Evolutionary conservation across 2,888 invertebrate species (phyloP).

Genomic region (Zeuzera pyrina): DNA sequence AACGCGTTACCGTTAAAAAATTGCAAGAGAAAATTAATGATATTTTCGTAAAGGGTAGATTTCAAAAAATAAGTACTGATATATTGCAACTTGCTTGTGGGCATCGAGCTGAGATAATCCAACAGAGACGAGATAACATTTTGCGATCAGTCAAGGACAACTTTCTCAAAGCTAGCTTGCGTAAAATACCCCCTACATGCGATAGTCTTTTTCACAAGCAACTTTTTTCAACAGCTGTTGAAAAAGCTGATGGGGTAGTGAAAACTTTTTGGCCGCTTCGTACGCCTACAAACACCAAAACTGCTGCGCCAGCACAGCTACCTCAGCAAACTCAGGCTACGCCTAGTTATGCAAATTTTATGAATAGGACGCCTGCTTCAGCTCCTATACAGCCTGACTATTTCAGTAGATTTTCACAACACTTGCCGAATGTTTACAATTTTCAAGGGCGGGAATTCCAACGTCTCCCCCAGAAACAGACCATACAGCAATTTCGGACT

Average conservation of each 20-base stretch:
- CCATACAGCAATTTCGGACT: background rate
- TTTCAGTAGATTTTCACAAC: slow-evolving; percentile 6
- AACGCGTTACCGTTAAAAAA: background rate
- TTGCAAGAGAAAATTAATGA: too few relatives aligned
- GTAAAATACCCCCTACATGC: too few relatives aligned
- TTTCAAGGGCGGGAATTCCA: slow-evolving; percentile 6
- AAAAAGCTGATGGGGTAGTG: too few relatives aligned
- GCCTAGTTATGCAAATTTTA: too few relatives aligned
- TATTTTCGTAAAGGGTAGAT: too few relatives aligned
- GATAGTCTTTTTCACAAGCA: too few relatives aligned
- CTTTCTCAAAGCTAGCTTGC: background rate
- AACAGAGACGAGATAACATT: slow-evolving; percentile 1
- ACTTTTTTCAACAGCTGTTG: background rate
- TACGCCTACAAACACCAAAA: too few relatives aligned
- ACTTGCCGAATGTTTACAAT: slow-evolving; percentile 4
- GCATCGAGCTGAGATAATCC: slow-evolving; percentile 6
- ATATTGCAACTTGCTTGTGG: slow-evolving; percentile 6
- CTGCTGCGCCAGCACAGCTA: too few relatives aligned
- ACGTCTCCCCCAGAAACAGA: slow-evolving; percentile 1
- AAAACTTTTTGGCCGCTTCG: too few relatives aligned
- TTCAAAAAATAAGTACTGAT: background rate
- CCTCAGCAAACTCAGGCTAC: too few relatives aligned
- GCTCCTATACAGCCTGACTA: slow-evolving; percentile 3
- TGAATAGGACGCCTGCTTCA: slow-evolving; percentile 8
- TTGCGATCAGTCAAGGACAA: background rate